A percentile compares a stretch with the other conserved stretches of the same genome.
phyloP scores from a whole-genome alignment of 2,888 invertebrate species.

The Anodontia alba region DNA sequence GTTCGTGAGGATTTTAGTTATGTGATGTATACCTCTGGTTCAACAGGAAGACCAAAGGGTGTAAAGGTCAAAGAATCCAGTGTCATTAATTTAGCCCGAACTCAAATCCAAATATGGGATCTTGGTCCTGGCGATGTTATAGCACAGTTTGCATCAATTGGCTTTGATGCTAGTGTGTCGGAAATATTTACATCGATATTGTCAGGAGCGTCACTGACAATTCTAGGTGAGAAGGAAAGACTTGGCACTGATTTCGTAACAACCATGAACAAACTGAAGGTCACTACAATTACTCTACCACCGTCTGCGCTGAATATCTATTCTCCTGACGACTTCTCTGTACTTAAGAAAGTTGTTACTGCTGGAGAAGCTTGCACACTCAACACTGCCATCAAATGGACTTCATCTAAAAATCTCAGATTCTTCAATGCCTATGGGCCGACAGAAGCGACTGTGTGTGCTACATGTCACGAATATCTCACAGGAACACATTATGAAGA shows the following conservation, averaged over 20 bases:
- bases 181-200: constrained; percentile 95
- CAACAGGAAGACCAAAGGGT: constrained; percentile 94
- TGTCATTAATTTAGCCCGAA: constrained; percentile 89
- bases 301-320: constrained; percentile 89
- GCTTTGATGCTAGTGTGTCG: constrained; percentile 95
- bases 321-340: constrained; percentile 86
- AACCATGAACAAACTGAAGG: constrained; percentile 88
- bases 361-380: constrained; percentile 93
- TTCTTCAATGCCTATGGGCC: constrained; percentile 96
- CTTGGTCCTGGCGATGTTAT: constrained; percentile 90
- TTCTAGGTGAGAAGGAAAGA: constrained; percentile 90
- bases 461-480: constrained; percentile 90
- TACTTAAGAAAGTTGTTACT: constrained; percentile 91
- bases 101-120: constrained; percentile 95
- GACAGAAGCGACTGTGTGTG: constrained; percentile 96
- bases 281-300: constrained; percentile 87
- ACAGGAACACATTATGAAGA: constrained; percentile 67
- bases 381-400: constrained; percentile 91
- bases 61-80: constrained; percentile 92
- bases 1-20: constrained; percentile 58
- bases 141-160: constrained; percentile 95
- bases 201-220: constrained; percentile 90
- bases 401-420: constrained; percentile 88
- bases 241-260: constrained; percentile 91
- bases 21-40: constrained; percentile 94